These are phyloP conservation scores for Exaiptasia diaphana DNA, from an alignment of 64 coral and sea anemone genomes.

Conservation along the genomic window DNA sequence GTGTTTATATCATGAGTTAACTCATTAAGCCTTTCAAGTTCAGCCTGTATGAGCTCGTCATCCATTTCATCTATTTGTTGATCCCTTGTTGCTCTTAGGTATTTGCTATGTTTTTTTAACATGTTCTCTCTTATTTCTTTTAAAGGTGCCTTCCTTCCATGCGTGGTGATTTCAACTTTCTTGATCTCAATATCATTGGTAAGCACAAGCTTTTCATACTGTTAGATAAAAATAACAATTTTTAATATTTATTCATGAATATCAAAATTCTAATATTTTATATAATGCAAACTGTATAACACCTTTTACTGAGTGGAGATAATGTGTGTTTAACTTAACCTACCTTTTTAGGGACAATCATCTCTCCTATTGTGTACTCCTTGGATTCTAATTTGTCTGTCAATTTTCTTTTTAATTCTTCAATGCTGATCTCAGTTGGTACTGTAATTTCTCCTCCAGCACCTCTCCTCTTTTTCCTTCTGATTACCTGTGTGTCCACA, in stretches of 20 bases:
- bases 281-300: too few relatives aligned
- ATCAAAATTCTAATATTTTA: too few relatives aligned
- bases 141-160: constrained; percentile 7
- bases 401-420: not conserved
- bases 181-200: not conserved
- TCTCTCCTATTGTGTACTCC: constrained; percentile 25
- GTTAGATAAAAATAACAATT: not conserved
- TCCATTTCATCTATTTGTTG: not conserved
- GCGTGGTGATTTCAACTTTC: not conserved
- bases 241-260: too few relatives aligned
- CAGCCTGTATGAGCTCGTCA: not conserved
- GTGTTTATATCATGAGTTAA: not conserved
- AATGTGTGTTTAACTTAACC: not conserved
- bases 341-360: constrained; percentile 25
- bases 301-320: too few relatives aligned
- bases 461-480: constrained; percentile 34
- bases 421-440: not conserved
- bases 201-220: constrained; percentile 20
- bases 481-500: constrained; percentile 10
- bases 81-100: not conserved
- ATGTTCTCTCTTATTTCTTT: not conserved
- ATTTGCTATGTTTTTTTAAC: not conserved
- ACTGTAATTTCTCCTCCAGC: constrained; percentile 9
- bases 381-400: not conserved
- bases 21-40: not conserved